phyloP scores from a whole-genome alignment of 1,140 invertebrate genomes.

The Medauroidea extradentata region DNA sequence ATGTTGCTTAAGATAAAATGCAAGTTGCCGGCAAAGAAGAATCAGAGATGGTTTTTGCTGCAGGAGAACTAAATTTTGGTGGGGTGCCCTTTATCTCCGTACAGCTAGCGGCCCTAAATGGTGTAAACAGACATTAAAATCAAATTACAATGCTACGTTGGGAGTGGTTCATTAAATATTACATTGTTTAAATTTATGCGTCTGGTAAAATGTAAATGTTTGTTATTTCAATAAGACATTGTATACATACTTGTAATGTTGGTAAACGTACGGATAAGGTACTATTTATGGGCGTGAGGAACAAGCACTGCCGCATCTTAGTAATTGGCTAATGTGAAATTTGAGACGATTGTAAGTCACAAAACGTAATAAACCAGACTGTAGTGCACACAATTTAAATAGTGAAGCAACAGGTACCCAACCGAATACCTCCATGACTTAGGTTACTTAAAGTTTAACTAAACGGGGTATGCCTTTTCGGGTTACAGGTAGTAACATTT shows the following conservation, averaged over 20 bases:
- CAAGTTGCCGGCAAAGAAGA: slow-evolving; percentile 18
- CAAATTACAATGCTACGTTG: slow-evolving; percentile 27
- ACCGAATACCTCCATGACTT: no score
- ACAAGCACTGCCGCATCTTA: slow-evolving; percentile 37
- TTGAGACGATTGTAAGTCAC: no score
- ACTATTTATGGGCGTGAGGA: slow-evolving; percentile 35
- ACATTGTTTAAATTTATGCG: background rate
- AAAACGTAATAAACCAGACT: no score
- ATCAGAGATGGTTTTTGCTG: slow-evolving; percentile 19
- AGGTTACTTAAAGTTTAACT: no score
- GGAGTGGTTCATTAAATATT: slow-evolving; percentile 20
- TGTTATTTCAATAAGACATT: background rate
- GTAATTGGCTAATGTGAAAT: no score
- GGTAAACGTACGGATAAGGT: slow-evolving; percentile 32
- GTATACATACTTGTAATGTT: slow-evolving; percentile 27
- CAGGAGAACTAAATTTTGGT: slow-evolving; percentile 16
- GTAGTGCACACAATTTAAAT: no score
- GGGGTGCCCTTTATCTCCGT: slow-evolving; percentile 29
- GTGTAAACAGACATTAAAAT: slow-evolving; percentile 30
- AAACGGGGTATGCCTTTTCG: no score
- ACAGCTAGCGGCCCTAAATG: slow-evolving; percentile 29
- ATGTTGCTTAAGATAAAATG: slow-evolving; percentile 10
- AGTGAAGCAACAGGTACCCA: no score
- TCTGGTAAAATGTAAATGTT: background rate
- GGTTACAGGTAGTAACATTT: no score